Evolutionary conservation across 1,140 invertebrate genomes (phyloP), one percentile per base, ranked within the genome.

Genomic region (Atopsyche davidsoni): DNA sequence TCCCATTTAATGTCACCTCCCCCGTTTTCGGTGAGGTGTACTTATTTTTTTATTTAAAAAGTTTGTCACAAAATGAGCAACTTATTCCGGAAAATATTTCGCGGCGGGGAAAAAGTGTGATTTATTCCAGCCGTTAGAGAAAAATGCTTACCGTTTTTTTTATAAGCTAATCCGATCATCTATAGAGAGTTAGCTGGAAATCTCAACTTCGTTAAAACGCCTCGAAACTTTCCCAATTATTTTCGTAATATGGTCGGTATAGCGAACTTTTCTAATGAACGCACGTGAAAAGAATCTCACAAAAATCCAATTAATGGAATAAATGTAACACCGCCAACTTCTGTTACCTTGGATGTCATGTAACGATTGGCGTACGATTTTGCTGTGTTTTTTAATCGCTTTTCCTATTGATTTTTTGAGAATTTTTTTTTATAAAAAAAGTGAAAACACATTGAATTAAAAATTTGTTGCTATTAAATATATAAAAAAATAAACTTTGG

Each of bases 141-240:
- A n/a, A n/a, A n/a, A n/a, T n/a, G n/a, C n/a, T n/a, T n/a, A n/a
- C n/a, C n/a, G n/a, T n/a, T n/a, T n/a, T n/a, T n/a, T n/a, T n/a
- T 17, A 32, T 42, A n/a, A 34, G 21, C 24, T 55, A 55, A 51
- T 55, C 53, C 53, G 51, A 55, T 55, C 23, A 51, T 51, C 51
- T 55, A 55, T 55, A 46, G 47, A 24, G 38, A 51, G 25, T 35
- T 25, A 28, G 25, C 11, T 51, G 45, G 50, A 57, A 51, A 56
- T 48, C 54, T 52, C 40, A 39, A 57, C 49, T 57, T 57, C 49
- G 54, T 57, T 57, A 57, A 52, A 51, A 57, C 45, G 40, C 44
- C 45, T 51, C 32, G 41, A 51, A 57, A 57, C 54, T 57, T 57
- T 57, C 54, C 49, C 54, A 57, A 57, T 57, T 57, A 57, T 57